Conservation (phyloP, 2,113 vertebrate species). For the Podarcis cretensis region DNA sequence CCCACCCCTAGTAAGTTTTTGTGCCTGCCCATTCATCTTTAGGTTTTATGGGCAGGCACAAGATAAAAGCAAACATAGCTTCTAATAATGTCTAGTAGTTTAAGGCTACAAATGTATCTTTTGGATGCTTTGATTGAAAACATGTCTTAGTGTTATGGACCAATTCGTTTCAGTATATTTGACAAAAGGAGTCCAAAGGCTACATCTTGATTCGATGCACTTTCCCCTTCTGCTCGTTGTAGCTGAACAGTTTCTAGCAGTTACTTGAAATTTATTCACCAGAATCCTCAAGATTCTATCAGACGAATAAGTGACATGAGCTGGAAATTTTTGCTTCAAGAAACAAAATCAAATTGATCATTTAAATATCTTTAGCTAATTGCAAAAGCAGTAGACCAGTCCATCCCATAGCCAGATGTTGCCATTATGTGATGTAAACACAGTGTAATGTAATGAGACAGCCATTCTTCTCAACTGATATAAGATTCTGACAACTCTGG, state of each 20-base stretch:
- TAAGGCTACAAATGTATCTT: background rate
- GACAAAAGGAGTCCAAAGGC: background rate
- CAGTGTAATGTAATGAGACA: background rate
- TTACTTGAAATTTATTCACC: background rate
- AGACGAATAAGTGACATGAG: constrained; percentile 1
- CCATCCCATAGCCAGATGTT: background rate
- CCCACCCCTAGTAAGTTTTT: background rate
- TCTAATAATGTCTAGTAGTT: background rate
- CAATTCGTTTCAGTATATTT: background rate
- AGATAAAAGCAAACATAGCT: too few species aligned
- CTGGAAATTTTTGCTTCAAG: constrained; percentile 6
- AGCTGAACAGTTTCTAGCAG: background rate
- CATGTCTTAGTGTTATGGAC: background rate
- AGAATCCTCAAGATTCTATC: background rate
- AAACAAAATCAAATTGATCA: constrained; percentile 9
- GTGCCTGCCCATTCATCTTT: background rate
- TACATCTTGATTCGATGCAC: background rate
- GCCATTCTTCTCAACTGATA: background rate
- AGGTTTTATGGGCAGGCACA: background rate
- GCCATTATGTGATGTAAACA: constrained; percentile 12
- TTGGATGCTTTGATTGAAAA: background rate
- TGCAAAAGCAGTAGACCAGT: background rate
- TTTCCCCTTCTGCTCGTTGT: background rate
- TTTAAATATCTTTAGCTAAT: constrained; percentile 18
- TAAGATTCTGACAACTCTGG: constrained; percentile 1